Evolutionary conservation across 1,140 invertebrate genomes (phyloP).

Genomic region (Drosophila pruinosa): DNA sequence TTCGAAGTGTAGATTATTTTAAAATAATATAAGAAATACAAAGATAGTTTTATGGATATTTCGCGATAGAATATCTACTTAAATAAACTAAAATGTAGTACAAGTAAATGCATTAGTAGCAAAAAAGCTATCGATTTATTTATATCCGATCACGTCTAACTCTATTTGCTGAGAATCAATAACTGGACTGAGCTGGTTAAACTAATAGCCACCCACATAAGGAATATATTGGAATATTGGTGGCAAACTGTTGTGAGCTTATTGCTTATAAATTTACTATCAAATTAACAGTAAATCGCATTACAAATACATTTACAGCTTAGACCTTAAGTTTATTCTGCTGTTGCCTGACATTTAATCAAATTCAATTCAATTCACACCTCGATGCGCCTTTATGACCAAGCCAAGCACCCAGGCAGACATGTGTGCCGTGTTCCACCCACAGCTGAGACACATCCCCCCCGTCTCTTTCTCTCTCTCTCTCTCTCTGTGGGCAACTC

Average conservation of each 20-base stretch:
- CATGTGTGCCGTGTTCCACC: not conserved
- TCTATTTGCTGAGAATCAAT: not conserved
- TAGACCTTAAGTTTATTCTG: not conserved
- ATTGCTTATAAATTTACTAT: constrained; percentile 12
- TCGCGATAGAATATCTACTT: too few relatives aligned
- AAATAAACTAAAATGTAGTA: too few relatives aligned
- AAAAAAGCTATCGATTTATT: not conserved
- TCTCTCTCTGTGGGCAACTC: not conserved
- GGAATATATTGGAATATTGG: too few relatives aligned
- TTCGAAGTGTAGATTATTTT: too few relatives aligned
- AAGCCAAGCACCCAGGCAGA: not conserved
- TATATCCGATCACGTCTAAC: not conserved
- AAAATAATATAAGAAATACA: too few relatives aligned
- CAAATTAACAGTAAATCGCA: constrained; percentile 14
- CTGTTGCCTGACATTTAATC: constrained; percentile 53
- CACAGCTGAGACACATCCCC: constrained; percentile 17
- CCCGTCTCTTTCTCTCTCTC: not conserved
- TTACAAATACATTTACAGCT: constrained; percentile 2
- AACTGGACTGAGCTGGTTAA: not conserved
- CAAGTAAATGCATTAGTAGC: too few relatives aligned
- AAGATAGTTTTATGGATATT: too few relatives aligned
- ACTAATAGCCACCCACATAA: not conserved
- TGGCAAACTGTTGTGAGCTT: not conserved
- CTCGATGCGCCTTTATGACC: constrained; percentile 45
- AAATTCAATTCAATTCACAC: constrained; percentile 71